Percentiles rank a stretch among this genome's conserved stretches.
Evolutionary conservation across 2,113 vertebrate species (phyloP).

Genomic region (Nicator chloris): DNA sequence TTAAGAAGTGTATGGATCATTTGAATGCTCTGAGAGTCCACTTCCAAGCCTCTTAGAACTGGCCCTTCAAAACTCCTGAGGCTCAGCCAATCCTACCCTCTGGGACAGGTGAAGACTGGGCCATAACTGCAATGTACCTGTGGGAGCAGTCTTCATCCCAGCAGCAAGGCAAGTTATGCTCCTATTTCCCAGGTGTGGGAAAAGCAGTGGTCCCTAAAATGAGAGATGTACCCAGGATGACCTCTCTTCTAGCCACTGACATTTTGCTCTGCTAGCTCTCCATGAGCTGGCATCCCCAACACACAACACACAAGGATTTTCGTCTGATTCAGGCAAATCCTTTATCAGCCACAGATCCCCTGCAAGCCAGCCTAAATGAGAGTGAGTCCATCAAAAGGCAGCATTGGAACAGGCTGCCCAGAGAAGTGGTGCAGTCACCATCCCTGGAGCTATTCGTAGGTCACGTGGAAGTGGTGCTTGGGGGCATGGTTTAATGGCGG

Average conservation of each 20-base stretch:
- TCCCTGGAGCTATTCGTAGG: not conserved
- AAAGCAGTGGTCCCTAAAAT: not conserved
- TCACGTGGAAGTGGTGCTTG: not conserved
- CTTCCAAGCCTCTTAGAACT: not conserved
- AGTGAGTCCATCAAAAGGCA: not conserved
- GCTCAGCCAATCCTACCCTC: not conserved
- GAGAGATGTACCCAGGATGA: not conserved
- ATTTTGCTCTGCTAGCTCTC: not conserved
- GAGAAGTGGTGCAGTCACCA: not conserved
- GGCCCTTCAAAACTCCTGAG: not conserved
- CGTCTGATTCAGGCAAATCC: not conserved
- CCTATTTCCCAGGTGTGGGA: not conserved
- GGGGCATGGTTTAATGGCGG: not conserved
- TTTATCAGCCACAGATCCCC: not conserved
- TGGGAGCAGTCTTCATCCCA: not conserved
- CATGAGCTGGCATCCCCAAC: rapidly evolving
- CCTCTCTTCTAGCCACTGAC: not conserved
- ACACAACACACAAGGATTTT: not conserved
- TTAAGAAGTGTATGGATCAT: not conserved
- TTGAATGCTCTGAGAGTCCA: not conserved
- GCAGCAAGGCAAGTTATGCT: not conserved
- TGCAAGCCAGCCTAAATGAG: not conserved
- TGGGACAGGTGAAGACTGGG: not conserved
- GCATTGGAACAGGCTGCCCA: not conserved
- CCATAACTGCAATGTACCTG: not conserved